A percentile compares a stretch with the other conserved stretches of the same genome.
Evolutionary conservation across 2,113 vertebrate species (phyloP).

Genomic region (Vimba vimba): DNA sequence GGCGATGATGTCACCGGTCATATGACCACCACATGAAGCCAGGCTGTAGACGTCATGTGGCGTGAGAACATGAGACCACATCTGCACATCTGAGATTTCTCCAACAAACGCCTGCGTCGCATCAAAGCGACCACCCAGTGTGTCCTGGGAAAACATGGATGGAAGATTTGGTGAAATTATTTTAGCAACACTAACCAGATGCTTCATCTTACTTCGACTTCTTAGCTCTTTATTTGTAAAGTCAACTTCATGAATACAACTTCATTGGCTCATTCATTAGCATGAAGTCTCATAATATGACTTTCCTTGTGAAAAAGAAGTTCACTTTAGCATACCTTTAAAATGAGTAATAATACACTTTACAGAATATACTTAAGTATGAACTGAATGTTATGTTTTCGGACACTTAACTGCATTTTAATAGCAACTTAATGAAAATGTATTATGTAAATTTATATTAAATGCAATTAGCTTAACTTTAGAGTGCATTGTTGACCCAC

Average conservation of each 20-base stretch:
- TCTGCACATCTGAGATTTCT: constrained; percentile 81
- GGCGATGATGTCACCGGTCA: constrained; percentile 77
- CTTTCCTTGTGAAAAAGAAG: background rate
- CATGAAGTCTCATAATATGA: background rate
- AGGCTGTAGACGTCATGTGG: constrained; percentile 75
- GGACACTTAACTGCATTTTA: no score
- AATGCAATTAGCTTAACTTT: no score
- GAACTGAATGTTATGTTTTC: background rate
- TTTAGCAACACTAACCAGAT: background rate
- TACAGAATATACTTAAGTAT: background rate
- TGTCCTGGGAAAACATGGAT: constrained; percentile 69
- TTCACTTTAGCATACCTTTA: background rate
- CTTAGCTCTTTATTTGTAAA: background rate
- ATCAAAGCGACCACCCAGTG: constrained; percentile 81
- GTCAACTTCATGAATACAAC: background rate
- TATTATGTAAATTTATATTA: no score
- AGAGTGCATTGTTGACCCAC: no score
- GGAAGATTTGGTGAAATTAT: background rate
- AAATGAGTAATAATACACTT: background rate
- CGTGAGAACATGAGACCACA: constrained; percentile 81
- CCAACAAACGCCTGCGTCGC: constrained; percentile 83
- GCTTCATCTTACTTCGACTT: background rate
- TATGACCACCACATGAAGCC: constrained; percentile 75
- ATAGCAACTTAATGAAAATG: no score
- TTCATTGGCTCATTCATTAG: background rate